A percentile compares a stretch with the other conserved stretches of the same genome.
Conservation (phyloP, 2,797 vertebrate species). For the Rhodeus uyekii region DNA sequence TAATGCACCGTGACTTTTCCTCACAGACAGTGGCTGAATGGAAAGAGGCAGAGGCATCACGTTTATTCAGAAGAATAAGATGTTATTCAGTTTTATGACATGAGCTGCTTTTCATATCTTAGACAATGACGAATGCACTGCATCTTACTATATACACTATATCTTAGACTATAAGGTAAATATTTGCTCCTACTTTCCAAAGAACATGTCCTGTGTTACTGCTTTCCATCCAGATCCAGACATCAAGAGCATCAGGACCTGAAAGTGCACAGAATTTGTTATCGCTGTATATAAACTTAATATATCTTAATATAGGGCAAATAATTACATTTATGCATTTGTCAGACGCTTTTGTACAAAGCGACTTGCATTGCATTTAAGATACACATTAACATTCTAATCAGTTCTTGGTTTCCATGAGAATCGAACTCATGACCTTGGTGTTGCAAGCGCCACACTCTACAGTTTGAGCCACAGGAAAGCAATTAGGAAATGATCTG, state of each 20-base stretch:
- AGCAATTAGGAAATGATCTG: too few species aligned
- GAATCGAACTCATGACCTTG: too few species aligned
- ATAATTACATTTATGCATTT: too few species aligned
- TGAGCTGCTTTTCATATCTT: not conserved
- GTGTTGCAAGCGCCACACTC: too few species aligned
- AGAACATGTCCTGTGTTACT: conserved; percentile 64
- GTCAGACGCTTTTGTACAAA: too few species aligned
- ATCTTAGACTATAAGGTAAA: too few species aligned
- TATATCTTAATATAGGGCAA: not conserved
- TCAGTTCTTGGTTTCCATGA: too few species aligned
- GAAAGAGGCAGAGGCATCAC: not conserved
- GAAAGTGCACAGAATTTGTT: conserved; percentile 25
- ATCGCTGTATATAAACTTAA: not conserved
- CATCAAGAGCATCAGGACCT: conserved; percentile 74
- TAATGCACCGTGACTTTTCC: conserved; percentile 70
- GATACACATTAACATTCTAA: too few species aligned
- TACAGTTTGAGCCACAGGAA: too few species aligned
- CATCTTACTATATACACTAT: too few species aligned
- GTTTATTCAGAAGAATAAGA: not conserved
- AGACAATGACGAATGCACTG: not conserved
- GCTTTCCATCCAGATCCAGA: conserved; percentile 73
- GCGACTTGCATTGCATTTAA: too few species aligned
- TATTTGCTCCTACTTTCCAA: conserved; percentile 72
- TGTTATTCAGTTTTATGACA: not conserved
- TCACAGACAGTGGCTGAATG: conserved; percentile 66